Base-by-base conservation (phyloP, 2,888 invertebrate species). In the Apodemia mormo region DNA sequence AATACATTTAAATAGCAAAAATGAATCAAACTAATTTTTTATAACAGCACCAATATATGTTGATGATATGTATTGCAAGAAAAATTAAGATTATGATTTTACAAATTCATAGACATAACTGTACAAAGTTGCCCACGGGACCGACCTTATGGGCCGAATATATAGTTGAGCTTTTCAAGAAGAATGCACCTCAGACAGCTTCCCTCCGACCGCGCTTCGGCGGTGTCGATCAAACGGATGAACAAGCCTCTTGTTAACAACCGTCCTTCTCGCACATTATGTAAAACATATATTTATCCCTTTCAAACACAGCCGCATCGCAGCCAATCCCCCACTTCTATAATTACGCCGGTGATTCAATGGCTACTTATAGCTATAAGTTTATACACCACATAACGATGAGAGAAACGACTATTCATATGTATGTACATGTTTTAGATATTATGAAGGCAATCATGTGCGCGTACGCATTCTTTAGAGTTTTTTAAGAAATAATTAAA, bases 271-370 rank as follows among this genome's bases (percentile, higher is more conserved):
- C 86, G 66, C 83, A 78, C 90, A 71, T 81, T 68, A 75, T 76
- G 75, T 70, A 72, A 75, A 75, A 79, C 79, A 76, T 85, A 82
- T 80, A 76, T 78, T 82, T 75, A 76, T 90, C 88, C 83, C 83
- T 73, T 76, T 84, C 86, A 72, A 84, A 79, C 90, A 74, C 84
- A 78, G 85, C 89, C 87, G 88, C 92, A 90, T 88, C 92, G 87
- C 91, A 92, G 90, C 92, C 92, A 92, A 92, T 92, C 92, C 93
- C 93, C 93, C 92, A 92, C 92, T 93, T 93, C 92, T 93, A 93
- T 93, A 93, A 93, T 93, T 93, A 93, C 92, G 90, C 86, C 89
- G 91, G 92, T 92, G 92, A 93, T 93, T 93, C 93, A 93, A 93
- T 93, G 90, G 91, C 92, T 90, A 90, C 92, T 90, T 92, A 92